Conservation (phyloP, 2,888 invertebrate species). For the Amaurobius ferox region DNA sequence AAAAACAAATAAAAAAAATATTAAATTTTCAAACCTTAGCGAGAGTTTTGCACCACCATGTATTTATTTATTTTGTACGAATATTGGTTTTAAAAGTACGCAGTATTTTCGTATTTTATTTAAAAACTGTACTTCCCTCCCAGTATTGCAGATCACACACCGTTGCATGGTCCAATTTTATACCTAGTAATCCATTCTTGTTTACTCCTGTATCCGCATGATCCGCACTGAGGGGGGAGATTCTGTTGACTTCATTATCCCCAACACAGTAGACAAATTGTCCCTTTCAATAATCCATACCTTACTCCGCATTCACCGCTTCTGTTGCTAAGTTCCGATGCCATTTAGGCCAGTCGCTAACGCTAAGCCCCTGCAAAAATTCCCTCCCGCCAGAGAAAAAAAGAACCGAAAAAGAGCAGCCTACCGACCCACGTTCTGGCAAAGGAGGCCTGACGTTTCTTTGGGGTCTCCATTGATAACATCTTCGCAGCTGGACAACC, state of each 20-base stretch:
- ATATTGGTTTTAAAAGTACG: too few species aligned
- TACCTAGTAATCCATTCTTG: background rate
- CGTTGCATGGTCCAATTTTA: too few species aligned
- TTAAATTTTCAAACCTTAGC: too few species aligned
- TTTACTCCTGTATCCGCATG: background rate
- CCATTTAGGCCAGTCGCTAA: too few species aligned
- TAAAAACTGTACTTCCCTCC: too few species aligned
- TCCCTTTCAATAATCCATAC: background rate
- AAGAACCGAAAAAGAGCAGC: background rate
- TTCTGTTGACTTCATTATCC: slow-evolving; percentile 8
- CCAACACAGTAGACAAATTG: background rate
- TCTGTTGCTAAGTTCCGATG: too few species aligned
- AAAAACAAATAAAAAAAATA: too few species aligned
- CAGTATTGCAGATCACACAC: too few species aligned
- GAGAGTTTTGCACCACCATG: too few species aligned
- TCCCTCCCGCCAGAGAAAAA: background rate
- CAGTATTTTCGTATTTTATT: too few species aligned
- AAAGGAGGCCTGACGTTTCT: slow-evolving; percentile 24
- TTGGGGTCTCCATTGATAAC: slow-evolving; percentile 54
- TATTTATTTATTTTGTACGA: too few species aligned
- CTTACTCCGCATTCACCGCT: background rate
- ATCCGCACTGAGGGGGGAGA: background rate
- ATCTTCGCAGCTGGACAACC: slow-evolving; percentile 63
- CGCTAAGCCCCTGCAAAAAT: background rate
- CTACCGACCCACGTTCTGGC: background rate